phyloP scores from a whole-genome alignment of 1,140 invertebrate genomes.

The Anoplophora glabripennis region DNA sequence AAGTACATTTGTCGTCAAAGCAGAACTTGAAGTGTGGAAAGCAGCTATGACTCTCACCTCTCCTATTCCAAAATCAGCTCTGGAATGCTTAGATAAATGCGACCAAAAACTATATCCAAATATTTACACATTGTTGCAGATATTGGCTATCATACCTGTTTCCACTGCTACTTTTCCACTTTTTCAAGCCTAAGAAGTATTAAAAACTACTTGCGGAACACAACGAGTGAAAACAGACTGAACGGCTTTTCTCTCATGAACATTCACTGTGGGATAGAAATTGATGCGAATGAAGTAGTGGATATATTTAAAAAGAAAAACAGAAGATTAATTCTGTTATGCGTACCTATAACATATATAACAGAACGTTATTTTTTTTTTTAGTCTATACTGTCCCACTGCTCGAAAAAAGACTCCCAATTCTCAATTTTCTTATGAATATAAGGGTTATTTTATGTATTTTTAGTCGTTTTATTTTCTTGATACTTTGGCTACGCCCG shows the following conservation, averaged over 20 bases:
- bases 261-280: constrained; percentile 37
- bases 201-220: constrained; percentile 49
- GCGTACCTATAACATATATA: too few relatives aligned
- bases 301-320: constrained; percentile 26
- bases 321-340: constrained; percentile 18
- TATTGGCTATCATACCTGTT: constrained; percentile 12
- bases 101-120: constrained; percentile 4
- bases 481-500: too few relatives aligned
- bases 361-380: too few relatives aligned
- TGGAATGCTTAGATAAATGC: constrained; percentile 15
- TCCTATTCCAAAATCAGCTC: constrained; percentile 10
- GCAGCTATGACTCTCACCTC: constrained; percentile 2
- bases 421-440: too few relatives aligned
- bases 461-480: too few relatives aligned
- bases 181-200: constrained; percentile 47
- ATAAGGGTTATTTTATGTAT: too few relatives aligned
- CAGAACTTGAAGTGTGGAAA: constrained; percentile 22
- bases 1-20: constrained; percentile 11
- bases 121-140: constrained; percentile 20
- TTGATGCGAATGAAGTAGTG: constrained; percentile 50
- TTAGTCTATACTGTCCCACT: too few relatives aligned
- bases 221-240: constrained; percentile 29
- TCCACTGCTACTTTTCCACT: constrained; percentile 22
- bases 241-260: constrained; percentile 27
- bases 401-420: too few relatives aligned